Base-by-base conservation (phyloP, 2,888 invertebrate genomes). In the Andrena praecox region DNA sequence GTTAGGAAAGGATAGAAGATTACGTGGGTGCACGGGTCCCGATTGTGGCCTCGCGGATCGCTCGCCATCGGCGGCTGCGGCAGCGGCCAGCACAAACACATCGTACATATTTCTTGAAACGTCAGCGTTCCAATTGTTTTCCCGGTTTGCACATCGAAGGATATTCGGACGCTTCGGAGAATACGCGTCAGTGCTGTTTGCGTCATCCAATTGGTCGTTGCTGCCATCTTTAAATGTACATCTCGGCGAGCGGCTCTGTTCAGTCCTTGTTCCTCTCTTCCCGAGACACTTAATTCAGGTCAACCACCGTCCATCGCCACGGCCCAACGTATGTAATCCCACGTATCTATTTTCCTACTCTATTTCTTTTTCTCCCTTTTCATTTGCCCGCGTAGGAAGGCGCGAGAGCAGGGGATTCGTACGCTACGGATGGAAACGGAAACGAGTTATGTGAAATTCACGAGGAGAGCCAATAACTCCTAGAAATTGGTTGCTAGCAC, bases 181-280 rank as follows among this genome's bases (percentile, higher is more conserved):
- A 62, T 33, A 62, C n/a, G 24, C 24, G 24, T 42, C 33, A 20
- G 33, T 56, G 10, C 16, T 56, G 24, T 56, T 6, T 69, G 42
- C 60, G 60, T 62, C 70, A 60, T 35, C 70, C 50, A 24, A 62
- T n/a, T 20, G 59, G 27, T 48, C 20, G n/a, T 68, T 33, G 67
- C 20, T 54, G 33, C 42, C 29, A 70, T 60, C 42, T 42, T 60
- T 62, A 24, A 33, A 33, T 50, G 48, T 29, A 20, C 31, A 50
- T 60, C 50, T 62, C 50, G 48, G 29, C 42, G 27, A 12, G 42
- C 59, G 31, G 35, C 35, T 69, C 20, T 16, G 42, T 16, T 27
- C 59, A 6, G n/a, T 69, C 27, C 16, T 33, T 69, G 35, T 56
- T 35, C n/a, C 52, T 42, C 56, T 56, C 56, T 16, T 35, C 16